Evolutionary conservation across 1,140 invertebrate species (phyloP).

Genomic region (Helicoverpa zea): DNA sequence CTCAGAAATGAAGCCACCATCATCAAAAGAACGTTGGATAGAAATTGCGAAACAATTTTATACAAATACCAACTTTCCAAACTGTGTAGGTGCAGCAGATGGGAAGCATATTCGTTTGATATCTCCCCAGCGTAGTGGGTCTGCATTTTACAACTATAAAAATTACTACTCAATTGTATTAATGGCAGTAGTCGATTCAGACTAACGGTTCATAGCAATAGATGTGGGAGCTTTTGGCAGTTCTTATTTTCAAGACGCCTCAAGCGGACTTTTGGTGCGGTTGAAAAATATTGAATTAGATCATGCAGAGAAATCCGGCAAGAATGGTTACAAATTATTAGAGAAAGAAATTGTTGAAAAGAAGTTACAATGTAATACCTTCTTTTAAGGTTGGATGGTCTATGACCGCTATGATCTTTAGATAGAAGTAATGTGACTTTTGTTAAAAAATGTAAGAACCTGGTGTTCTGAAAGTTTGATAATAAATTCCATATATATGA

Average conservation of each 20-base stretch:
- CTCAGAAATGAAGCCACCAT: slow-evolving; percentile 54
- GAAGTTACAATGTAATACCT: too few relatives aligned
- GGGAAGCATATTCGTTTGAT: slow-evolving; percentile 80
- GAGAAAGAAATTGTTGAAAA: not conserved
- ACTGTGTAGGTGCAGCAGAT: slow-evolving; percentile 66
- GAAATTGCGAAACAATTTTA: slow-evolving; percentile 55
- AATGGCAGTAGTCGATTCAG: too few relatives aligned
- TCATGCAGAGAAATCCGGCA: not conserved
- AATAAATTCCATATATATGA: too few relatives aligned
- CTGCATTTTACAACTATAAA: slow-evolving; percentile 85
- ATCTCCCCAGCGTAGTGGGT: too few relatives aligned
- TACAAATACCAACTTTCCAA: slow-evolving; percentile 73
- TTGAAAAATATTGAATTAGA: slow-evolving; percentile 26
- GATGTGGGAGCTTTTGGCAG: too few relatives aligned
- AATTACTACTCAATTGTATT: slow-evolving; percentile 54
- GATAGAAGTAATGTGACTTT: too few relatives aligned
- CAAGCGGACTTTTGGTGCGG: not conserved
- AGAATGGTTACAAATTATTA: not conserved
- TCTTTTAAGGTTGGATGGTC: too few relatives aligned
- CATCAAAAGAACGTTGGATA: slow-evolving; percentile 51
- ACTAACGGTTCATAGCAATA: too few relatives aligned
- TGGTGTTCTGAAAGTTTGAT: too few relatives aligned
- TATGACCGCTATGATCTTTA: too few relatives aligned
- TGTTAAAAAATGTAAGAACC: too few relatives aligned
- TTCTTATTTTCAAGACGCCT: slow-evolving; percentile 1